A percentile compares a stretch with the other conserved stretches of the same genome.
phyloP scores from a whole-genome alignment of 2,113 vertebrate genomes.

The Nesoenas mayeri region DNA sequence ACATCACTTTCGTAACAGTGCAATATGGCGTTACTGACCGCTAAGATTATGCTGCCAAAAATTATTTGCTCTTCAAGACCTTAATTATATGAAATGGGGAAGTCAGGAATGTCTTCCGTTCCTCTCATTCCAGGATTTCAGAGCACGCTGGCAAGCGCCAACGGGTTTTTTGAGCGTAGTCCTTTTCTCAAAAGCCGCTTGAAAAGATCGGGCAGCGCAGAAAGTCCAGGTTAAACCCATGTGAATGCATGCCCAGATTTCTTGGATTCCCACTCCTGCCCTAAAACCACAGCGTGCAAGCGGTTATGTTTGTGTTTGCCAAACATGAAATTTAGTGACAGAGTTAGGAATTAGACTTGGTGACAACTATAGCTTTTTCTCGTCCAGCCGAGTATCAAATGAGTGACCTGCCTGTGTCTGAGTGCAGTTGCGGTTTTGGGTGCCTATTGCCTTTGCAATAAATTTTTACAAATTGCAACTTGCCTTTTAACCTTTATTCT shows the following conservation, averaged over 20 bases:
- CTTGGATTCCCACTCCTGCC: slow-evolving; percentile 33
- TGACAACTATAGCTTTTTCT: slow-evolving; percentile 18
- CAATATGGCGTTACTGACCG: not conserved
- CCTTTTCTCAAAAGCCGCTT: not conserved
- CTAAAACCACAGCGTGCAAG: slow-evolving; percentile 40
- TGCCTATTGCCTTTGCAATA: not conserved
- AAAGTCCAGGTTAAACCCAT: not conserved
- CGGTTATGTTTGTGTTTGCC: slow-evolving; percentile 62
- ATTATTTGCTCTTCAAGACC: not conserved
- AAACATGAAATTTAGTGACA: slow-evolving; percentile 63
- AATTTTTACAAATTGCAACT: not conserved
- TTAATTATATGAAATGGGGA: not conserved
- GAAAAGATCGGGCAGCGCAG: not conserved
- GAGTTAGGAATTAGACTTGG: slow-evolving; percentile 46
- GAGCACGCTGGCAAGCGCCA: not conserved
- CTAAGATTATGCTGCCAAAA: not conserved
- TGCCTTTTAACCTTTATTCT: not conserved
- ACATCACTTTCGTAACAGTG: not conserved
- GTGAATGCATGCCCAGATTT: slow-evolving; percentile 28
- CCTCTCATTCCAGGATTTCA: not conserved
- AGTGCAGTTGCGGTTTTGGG: not conserved
- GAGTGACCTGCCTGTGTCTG: not conserved
- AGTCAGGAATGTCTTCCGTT: not conserved
- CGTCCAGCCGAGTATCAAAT: not conserved
- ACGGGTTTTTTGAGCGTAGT: not conserved